Conservation (phyloP, 2,888 invertebrate species). For the Pyrrhia umbra region DNA sequence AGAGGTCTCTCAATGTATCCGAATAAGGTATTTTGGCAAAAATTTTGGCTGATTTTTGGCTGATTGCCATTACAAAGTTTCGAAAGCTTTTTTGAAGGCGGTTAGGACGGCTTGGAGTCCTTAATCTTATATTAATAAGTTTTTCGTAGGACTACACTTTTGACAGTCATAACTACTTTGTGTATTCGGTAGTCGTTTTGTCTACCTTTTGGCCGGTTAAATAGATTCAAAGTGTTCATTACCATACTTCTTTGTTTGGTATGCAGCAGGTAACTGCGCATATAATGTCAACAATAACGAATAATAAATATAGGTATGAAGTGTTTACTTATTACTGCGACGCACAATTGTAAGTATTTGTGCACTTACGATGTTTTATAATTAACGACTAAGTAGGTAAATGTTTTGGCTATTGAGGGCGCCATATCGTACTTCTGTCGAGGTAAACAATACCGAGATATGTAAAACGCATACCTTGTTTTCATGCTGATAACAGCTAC, state of each 20-base stretch:
- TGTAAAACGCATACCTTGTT: conserved; percentile 3
- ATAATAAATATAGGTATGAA: conserved; percentile 35
- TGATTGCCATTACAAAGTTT: neutral
- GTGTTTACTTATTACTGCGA: conserved; percentile 49
- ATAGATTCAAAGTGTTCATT: conserved; percentile 33
- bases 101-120: neutral
- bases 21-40: conserved; percentile 5
- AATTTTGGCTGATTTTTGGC: neutral
- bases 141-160: neutral
- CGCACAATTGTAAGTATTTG: conserved; percentile 32
- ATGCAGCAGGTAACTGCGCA: conserved; percentile 36
- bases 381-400: conserved; percentile 18
- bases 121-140: neutral
- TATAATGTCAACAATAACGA: conserved; percentile 32
- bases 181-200: conserved; percentile 12
- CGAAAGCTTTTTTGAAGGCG: neutral
- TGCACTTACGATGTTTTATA: conserved; percentile 16
- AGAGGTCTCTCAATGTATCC: neutral
- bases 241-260: conserved; percentile 41
- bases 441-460: neutral
- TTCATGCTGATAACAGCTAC: conserved; percentile 15
- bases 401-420: conserved; percentile 12
- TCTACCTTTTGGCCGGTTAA: conserved; percentile 11
- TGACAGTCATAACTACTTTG: conserved; percentile 6
- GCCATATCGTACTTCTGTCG: neutral